phyloP scores from a whole-genome alignment of 2,888 invertebrate species.

The Amphipyra berbera region DNA sequence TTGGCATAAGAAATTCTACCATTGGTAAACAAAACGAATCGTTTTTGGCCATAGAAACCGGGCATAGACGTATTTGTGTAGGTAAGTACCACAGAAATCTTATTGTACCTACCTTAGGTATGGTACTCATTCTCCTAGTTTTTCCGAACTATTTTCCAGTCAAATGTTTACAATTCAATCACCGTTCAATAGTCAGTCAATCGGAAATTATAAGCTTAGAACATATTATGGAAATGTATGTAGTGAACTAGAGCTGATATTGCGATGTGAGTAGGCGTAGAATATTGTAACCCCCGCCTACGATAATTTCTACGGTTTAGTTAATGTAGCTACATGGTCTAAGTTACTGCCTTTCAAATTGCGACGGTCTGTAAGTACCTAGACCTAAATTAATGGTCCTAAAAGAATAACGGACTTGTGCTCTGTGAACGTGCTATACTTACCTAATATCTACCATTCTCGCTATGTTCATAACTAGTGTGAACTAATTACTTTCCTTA shows the following conservation, averaged over 20 bases:
- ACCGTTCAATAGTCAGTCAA: slow-evolving; percentile 62
- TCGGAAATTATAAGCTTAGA: slow-evolving; percentile 62
- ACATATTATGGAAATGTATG: slow-evolving; percentile 27
- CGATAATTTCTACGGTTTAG: slow-evolving; percentile 21
- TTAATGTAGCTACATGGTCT: too few relatives aligned
- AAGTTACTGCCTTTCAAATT: slow-evolving; percentile 14
- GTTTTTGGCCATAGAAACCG: too few relatives aligned
- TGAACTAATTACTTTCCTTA: background rate
- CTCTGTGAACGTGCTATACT: background rate
- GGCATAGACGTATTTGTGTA: too few relatives aligned
- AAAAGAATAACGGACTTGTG: slow-evolving; percentile 7
- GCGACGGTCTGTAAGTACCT: background rate
- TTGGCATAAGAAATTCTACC: too few relatives aligned
- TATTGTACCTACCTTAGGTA: too few relatives aligned
- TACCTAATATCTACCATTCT: too few relatives aligned
- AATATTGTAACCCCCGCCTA: slow-evolving; percentile 35
- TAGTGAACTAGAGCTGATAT: slow-evolving; percentile 28
- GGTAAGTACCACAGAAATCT: too few relatives aligned
- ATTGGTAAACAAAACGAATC: too few relatives aligned
- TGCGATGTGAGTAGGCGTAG: slow-evolving; percentile 36
- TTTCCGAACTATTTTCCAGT: slow-evolving; percentile 61
- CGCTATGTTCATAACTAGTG: background rate
- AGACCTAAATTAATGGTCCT: slow-evolving; percentile 12
- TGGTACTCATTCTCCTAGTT: slow-evolving; percentile 41
- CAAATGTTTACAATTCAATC: slow-evolving; percentile 68